Evolutionary conservation across 2,888 invertebrate species (phyloP).

Genomic region (Protonemura montana): DNA sequence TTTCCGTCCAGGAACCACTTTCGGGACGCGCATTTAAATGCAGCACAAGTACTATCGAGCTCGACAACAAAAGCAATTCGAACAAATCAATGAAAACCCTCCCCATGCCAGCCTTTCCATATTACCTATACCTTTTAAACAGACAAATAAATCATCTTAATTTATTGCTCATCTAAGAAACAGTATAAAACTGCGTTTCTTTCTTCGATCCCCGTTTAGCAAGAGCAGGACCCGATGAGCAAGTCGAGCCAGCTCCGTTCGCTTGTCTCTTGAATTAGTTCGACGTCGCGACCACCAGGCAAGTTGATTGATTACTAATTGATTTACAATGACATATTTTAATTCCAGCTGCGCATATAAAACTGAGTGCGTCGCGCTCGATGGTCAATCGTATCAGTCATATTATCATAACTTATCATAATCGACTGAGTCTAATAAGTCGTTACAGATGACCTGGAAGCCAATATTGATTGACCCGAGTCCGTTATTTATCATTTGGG

Average conservation of each 20-base stretch:
- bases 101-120: not conserved
- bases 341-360: not conserved
- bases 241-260: not conserved
- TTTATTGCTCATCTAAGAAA: not conserved
- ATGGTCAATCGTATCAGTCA: not conserved
- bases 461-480: not conserved
- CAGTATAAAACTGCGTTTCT: not conserved
- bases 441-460: not conserved
- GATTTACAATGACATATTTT: conserved; percentile 12
- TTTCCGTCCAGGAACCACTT: not conserved
- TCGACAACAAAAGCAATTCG: not conserved
- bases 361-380: not conserved
- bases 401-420: not conserved
- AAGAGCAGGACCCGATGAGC: not conserved
- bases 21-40: not conserved
- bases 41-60: not conserved
- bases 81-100: not conserved
- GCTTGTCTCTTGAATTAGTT: not conserved
- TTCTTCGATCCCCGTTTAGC: not conserved
- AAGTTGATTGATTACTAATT: not conserved
- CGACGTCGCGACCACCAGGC: not conserved
- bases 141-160: not conserved
- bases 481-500: not conserved
- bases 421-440: not conserved
- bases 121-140: not conserved